Evolutionary conservation across 2,888 invertebrate species (phyloP).

Genomic region (Ophonus ardosiacus): DNA sequence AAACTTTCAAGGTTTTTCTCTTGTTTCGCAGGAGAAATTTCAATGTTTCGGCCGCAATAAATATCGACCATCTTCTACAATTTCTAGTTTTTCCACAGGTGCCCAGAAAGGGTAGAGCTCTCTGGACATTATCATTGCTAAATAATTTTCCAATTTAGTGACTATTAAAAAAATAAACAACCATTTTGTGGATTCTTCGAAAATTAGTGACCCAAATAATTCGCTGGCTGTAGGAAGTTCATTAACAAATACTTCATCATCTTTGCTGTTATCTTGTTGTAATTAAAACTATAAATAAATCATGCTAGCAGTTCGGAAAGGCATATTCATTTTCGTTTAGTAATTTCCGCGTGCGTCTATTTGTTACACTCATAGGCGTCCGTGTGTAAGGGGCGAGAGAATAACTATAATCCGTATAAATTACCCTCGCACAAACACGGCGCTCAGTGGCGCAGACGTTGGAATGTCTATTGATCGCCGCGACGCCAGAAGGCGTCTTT

Average conservation of each 20-base stretch:
- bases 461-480: slow-evolving; percentile 49
- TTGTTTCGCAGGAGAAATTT: not conserved
- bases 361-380: slow-evolving; percentile 41
- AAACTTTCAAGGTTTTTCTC: not conserved
- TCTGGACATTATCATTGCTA: no score
- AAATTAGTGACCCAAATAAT: no score
- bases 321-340: slow-evolving; percentile 54
- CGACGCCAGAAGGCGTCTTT: not conserved
- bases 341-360: slow-evolving; percentile 51
- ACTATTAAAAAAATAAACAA: no score
- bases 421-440: slow-evolving; percentile 53
- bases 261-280: not conserved
- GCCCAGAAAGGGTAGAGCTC: no score
- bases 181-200: no score
- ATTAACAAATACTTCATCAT: not conserved
- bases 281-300: slow-evolving; percentile 60
- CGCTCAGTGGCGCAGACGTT: slow-evolving; percentile 26
- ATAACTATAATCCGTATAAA: slow-evolving; percentile 63
- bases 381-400: slow-evolving; percentile 30
- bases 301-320: not conserved
- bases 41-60: no score
- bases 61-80: no score
- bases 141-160: no score
- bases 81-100: no score
- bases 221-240: no score